Evolutionary conservation across 2,113 vertebrate species (phyloP), one percentile per base, ranked within the genome.

Genomic region (Heteronetta atricapilla): DNA sequence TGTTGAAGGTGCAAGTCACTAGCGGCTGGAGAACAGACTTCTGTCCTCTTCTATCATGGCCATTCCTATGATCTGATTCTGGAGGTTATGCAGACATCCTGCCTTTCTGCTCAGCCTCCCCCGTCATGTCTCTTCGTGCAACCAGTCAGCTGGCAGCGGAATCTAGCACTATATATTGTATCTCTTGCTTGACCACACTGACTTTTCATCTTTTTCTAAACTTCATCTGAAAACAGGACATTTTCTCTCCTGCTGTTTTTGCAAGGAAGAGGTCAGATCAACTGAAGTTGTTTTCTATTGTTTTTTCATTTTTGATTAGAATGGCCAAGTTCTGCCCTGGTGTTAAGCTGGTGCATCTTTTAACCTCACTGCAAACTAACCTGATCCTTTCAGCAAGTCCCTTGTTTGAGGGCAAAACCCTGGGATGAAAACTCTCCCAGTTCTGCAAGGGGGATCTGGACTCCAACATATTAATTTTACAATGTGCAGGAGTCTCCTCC

Each of bases 151-250:
- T 87, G 59, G 11, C 20, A 66, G 16, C 13, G 34, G 67, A 83
- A 59, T 1, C 14, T 23, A 42, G 19, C 33, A 17, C 25, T 59
- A 6, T 34, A 73, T 36, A 29, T 67, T 0, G 0, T 46, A 20
- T 36, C 46, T 6, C 74, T 77, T 64, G 18, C 40, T 33, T 19
- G 22, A 36, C 21, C 14, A 14, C 8, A 20, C 18, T 50, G 25
- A 55, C 25, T 73, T 82, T 9, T 81, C 8, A 29, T 21, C 6
- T 69, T 79, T 77, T 83, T 25, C 50, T 63, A 86, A 82, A 6
- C 16, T 62, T 82, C 20, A 26, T 69, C 33, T 82, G 26, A 38
- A 75, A 91, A 73, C 21, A 4, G 8, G 6, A 7, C 1, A 0
- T 76, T 91, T 88, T 76, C 4, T 67, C 9, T 68, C 33, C 20